Evolutionary conservation across 1,140 invertebrate species (phyloP), one percentile per base, ranked within the genome.

Genomic region (Megalopta genalis): DNA sequence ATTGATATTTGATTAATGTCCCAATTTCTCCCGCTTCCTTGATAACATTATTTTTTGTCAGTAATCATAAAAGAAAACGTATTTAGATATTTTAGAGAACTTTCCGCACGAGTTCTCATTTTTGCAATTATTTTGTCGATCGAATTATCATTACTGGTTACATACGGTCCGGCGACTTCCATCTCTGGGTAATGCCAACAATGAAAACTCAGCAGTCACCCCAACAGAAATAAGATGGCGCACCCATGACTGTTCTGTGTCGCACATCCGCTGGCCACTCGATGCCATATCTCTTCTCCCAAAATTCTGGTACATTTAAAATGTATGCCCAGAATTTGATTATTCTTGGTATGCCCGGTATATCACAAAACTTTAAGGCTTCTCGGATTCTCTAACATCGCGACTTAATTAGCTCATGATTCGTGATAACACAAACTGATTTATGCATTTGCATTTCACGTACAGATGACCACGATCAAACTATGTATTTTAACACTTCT

Each of bases 151-250:
- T 88, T 57, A 88, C 87, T 90, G 82, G 86, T 91, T 89, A 90
- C 89, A 90, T 90, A 90, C 89, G 89, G 88, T 89, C 83, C 88
- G 84, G 87, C 85, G 89, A 90, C 86, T 89, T 90, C 88, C 88
- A 90, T 65, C 88, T 87, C 85, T 88, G 82, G 81, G 87, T 81
- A 88, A 86, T 86, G 88, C 87, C 88, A 88, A 89, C 87, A 89
- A 88, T 64, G 87, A 86, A 88, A 90, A 89, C 80, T 86, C 84
- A 76, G 88, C 87, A 80, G 87, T 85, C 84, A 78, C 81, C 81
- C 77, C 83, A 83, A 88, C 77, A 86, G 87, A 88, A 88, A 73
- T 90, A 89, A 87, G 88, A 86, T 81, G 87, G 80, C 81, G 84
- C 89, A 90, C 88, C 87, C 88, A 86, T 87, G 85, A 87, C 86